Conservation (phyloP, 1,140 invertebrate genomes). For the Caenorhabditis briggsae region DNA sequence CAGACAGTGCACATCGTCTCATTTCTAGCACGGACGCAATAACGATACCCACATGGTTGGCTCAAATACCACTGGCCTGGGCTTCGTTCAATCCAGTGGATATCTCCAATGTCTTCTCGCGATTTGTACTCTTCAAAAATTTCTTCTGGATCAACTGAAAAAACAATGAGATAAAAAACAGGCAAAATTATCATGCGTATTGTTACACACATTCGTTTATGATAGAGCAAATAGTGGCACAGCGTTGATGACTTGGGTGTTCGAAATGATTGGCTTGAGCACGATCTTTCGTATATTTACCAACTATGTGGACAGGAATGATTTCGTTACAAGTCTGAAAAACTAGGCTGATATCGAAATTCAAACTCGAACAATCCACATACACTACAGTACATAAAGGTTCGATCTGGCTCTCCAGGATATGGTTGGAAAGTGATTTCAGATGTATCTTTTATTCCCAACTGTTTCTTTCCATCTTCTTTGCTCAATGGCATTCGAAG, state of each 20-base stretch:
- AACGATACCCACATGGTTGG: constrained; percentile 25
- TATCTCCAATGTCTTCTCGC: neutral
- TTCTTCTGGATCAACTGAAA: constrained; percentile 36
- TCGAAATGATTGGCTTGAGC: neutral
- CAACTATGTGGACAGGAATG: neutral
- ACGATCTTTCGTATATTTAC: constrained; percentile 2
- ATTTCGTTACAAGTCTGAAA: constrained; percentile 35
- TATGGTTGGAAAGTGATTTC: neutral
- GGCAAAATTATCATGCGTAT: no score
- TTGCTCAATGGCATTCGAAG: neutral
- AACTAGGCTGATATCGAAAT: neutral
- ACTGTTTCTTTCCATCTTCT: neutral
- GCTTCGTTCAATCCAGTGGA: neutral
- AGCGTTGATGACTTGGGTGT: neutral
- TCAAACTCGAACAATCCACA: neutral
- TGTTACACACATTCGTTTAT: constrained; percentile 24
- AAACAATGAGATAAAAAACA: neutral
- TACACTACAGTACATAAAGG: neutral
- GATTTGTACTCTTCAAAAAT: constrained; percentile 18
- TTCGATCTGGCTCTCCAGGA: neutral
- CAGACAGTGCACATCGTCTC: constrained; percentile 1
- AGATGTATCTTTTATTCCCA: constrained; percentile 10
- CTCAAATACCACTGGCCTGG: neutral
- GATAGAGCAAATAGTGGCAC: neutral
- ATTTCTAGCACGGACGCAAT: neutral